Conservation (phyloP, 2,888 invertebrate genomes). For the Drosophila melanosoma region DNA sequence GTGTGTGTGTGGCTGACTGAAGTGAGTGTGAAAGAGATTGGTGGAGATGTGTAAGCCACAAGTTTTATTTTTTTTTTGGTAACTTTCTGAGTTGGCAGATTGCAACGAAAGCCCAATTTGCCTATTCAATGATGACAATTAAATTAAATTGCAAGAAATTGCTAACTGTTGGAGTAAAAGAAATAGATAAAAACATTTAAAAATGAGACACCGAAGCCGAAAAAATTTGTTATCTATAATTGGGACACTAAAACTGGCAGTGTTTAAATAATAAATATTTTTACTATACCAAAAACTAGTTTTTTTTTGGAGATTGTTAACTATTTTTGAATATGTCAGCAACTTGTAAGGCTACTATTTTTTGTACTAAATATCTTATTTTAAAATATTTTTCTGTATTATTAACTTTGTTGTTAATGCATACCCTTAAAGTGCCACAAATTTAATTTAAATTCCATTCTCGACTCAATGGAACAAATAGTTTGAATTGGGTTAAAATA, state of each 20-base stretch:
- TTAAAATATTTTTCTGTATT: not conserved
- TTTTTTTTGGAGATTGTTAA: not conserved
- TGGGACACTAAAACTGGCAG: not conserved
- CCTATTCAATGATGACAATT: conserved; percentile 54
- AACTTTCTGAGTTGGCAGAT: conserved; percentile 45
- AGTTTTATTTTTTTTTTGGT: conserved; percentile 39
- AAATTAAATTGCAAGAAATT: conserved; percentile 33
- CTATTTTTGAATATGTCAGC: not conserved
- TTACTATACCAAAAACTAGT: not conserved
- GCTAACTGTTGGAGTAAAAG: not conserved
- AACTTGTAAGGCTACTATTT: not conserved
- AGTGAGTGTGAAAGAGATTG: not conserved
- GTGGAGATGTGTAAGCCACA: conserved; percentile 34
- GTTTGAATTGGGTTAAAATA: not conserved
- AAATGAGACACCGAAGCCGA: not conserved
- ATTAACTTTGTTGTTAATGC: not conserved
- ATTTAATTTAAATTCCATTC: conserved; percentile 22
- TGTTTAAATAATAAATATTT: not conserved
- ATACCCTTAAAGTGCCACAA: not conserved
- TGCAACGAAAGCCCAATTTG: conserved; percentile 39
- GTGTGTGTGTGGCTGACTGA: not conserved
- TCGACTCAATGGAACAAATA: conserved; percentile 5
- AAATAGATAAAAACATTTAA: not conserved
- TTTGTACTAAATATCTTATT: not conserved
- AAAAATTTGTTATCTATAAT: too few relatives aligned